phyloP scores from a whole-genome alignment of 2,888 invertebrate genomes.

The Euproctis similis region DNA sequence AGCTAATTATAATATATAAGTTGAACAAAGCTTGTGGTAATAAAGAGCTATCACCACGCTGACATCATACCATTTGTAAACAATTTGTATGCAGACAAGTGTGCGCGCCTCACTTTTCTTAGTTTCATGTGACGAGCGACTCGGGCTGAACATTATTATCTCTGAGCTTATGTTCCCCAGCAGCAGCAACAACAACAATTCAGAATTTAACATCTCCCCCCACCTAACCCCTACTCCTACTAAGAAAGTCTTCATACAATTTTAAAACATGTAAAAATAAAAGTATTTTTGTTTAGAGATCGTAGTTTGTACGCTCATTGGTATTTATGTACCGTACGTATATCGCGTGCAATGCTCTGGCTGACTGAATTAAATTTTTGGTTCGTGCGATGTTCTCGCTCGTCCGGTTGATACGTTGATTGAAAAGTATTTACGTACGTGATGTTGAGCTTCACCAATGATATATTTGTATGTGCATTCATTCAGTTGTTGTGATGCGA shows the following conservation, averaged over 20 bases:
- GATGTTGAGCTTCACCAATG: too few relatives aligned
- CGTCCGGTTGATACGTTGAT: slow-evolving; percentile 47
- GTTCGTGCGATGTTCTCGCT: slow-evolving; percentile 37
- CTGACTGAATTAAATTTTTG: slow-evolving; percentile 47
- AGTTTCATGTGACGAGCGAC: slow-evolving; percentile 60
- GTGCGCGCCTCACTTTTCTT: slow-evolving; percentile 66
- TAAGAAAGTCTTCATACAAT: slow-evolving; percentile 21
- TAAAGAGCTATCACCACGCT: slow-evolving; percentile 38
- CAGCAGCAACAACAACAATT: too few relatives aligned
- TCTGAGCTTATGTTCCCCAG: too few relatives aligned
- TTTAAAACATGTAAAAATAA: slow-evolving; percentile 7
- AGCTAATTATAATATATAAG: too few relatives aligned
- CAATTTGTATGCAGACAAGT: slow-evolving; percentile 75
- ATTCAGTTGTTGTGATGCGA: too few relatives aligned
- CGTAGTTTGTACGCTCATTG: slow-evolving; percentile 35
- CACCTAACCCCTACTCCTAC: too few relatives aligned
- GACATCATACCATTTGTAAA: slow-evolving; percentile 68
- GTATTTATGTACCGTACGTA: slow-evolving; percentile 44
- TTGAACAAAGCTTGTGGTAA: too few relatives aligned
- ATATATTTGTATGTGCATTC: too few relatives aligned
- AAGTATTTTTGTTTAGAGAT: slow-evolving; percentile 18
- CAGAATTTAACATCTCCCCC: too few relatives aligned
- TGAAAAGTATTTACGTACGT: slow-evolving; percentile 54
- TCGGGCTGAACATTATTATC: slow-evolving; percentile 23
- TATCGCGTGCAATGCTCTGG: slow-evolving; percentile 43